A percentile compares a stretch with the other conserved stretches of the same genome.
phyloP scores from a whole-genome alignment of 2,797 vertebrate species.

The Halcyon badia region DNA sequence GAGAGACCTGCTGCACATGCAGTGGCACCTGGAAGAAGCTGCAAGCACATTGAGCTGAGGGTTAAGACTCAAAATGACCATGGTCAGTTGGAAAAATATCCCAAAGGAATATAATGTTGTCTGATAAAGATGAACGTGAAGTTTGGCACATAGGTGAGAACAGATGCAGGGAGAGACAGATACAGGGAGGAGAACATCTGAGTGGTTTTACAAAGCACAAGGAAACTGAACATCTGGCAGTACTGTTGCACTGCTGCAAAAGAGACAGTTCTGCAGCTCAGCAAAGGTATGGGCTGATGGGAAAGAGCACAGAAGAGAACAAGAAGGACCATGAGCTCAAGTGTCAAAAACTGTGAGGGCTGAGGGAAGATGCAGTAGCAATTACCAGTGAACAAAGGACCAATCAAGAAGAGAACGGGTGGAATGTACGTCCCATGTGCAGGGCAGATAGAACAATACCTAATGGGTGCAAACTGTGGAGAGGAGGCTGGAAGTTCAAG shows the following conservation, averaged over 20 bases:
- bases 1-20: background rate
- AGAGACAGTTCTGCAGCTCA: background rate
- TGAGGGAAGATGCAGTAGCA: background rate
- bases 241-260: background rate
- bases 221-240: background rate
- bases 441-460: background rate
- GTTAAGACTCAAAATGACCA: background rate
- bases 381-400: background rate
- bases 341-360: background rate
- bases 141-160: background rate
- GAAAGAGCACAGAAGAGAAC: background rate
- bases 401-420: background rate
- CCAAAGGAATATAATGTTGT: background rate
- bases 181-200: background rate
- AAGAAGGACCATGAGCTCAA: background rate
- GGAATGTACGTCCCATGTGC: accelerated
- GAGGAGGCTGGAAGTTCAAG: background rate
- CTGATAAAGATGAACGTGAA: background rate
- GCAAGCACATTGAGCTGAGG: background rate
- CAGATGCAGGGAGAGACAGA: background rate
- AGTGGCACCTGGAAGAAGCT: background rate
- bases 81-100: background rate
- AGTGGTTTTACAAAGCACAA: background rate
- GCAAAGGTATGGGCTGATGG: background rate
- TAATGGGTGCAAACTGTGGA: background rate